A percentile compares a stretch with the other conserved stretches of the same genome.
These are phyloP conservation scores for Enteromius afrohamiltoni DNA, from an alignment of 2,797 vertebrate genomes.

Conservation along the genomic window DNA sequence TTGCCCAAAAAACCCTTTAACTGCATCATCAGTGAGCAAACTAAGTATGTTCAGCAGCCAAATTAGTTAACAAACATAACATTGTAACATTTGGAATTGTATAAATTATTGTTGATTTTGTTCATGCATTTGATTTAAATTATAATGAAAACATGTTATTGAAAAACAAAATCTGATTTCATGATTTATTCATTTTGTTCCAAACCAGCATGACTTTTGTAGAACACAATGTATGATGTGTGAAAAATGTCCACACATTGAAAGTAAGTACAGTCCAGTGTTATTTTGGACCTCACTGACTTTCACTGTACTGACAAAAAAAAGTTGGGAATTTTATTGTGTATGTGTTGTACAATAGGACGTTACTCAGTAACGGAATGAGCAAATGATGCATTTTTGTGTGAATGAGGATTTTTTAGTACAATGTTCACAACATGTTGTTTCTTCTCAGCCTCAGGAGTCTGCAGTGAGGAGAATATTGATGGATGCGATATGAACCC, in stretches of 20 bases:
- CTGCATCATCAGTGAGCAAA: background rate
- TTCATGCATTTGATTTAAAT: background rate
- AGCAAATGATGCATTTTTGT: background rate
- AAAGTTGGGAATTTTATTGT: background rate
- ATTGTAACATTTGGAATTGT: background rate
- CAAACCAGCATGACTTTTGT: background rate
- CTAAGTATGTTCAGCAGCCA: background rate
- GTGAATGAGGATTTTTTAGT: too few relatives aligned
- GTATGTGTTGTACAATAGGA: too few relatives aligned
- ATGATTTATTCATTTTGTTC: background rate
- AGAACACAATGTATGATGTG: background rate
- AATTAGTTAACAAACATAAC: background rate
- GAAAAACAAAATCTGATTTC: background rate
- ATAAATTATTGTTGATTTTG: background rate
- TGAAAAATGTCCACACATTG: background rate
- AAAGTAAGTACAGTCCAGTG: background rate
- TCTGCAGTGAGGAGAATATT: slow-evolving; percentile 76
- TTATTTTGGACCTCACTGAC: background rate
- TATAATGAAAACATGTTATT: background rate
- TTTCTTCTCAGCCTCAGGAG: slow-evolving; percentile 69
- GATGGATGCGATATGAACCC: slow-evolving; percentile 81
- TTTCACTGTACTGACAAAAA: background rate
- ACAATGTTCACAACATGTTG: background rate
- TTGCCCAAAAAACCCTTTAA: background rate
- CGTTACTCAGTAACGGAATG: background rate